Evolutionary conservation across 35 echinoderm and acorn worm species (phyloP).

Genomic region (Ophioderma brevispina): DNA sequence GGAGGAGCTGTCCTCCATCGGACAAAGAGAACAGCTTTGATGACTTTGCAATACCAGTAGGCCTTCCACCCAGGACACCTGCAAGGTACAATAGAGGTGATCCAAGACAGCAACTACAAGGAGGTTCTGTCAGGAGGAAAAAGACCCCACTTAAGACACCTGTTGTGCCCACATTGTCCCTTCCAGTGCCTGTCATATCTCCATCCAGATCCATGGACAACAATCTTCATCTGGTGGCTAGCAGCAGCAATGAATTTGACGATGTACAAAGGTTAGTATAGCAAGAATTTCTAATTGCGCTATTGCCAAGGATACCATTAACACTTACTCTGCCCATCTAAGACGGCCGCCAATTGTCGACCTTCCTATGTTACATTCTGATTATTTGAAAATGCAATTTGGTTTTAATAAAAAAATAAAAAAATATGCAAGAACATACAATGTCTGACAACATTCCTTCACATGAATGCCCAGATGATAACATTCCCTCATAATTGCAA

Average conservation of each 20-base stretch:
- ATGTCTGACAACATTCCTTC: no score
- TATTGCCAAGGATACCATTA: no score
- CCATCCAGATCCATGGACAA: constrained; percentile 71
- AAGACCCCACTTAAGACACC: constrained; percentile 48
- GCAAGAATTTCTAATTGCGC: no score
- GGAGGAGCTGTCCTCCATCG: not conserved
- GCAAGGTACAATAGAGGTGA: constrained; percentile 57
- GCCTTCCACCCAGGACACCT: constrained; percentile 67
- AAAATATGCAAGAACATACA: no score
- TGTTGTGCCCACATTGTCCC: constrained; percentile 88
- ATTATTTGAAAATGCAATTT: no score
- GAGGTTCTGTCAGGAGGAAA: constrained; percentile 19
- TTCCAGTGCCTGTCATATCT: constrained; percentile 63
- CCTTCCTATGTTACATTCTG: no score
- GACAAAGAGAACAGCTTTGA: constrained; percentile 42
- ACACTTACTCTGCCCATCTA: no score
- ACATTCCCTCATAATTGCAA: no score
- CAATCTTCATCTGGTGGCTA: constrained; percentile 41
- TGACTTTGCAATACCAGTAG: constrained; percentile 69
- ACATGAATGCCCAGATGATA: no score
- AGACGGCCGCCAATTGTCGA: no score
- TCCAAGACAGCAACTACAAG: constrained; percentile 31
- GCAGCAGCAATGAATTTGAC: not conserved
- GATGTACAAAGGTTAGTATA: constrained; percentile 88
- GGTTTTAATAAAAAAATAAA: no score